phyloP scores from a whole-genome alignment of 2,113 vertebrate species.

The Etheostoma cragini region DNA sequence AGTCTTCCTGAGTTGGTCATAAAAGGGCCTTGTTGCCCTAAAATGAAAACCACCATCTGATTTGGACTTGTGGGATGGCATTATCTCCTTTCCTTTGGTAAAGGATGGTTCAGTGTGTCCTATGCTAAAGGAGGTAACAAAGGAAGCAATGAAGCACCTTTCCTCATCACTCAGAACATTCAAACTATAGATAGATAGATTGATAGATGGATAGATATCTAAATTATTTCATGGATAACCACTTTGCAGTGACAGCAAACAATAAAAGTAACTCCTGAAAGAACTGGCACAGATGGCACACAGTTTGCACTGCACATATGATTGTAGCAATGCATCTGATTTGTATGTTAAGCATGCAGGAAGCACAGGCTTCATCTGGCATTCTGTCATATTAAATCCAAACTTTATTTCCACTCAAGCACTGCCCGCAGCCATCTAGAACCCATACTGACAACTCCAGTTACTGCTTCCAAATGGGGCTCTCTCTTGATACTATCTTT shows the following conservation, averaged over 20 bases:
- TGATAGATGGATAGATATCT: no score
- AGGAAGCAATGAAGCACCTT: no score
- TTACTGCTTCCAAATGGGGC: not conserved
- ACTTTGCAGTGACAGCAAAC: constrained; percentile 5
- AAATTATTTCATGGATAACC: constrained; percentile 9
- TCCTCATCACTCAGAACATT: no score
- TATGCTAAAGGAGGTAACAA: no score
- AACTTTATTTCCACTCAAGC: constrained; percentile 26
- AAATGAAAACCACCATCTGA: no score
- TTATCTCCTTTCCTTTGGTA: no score
- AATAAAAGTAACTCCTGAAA: constrained; percentile 39
- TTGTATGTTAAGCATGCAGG: constrained; percentile 38
- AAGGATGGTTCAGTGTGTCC: no score
- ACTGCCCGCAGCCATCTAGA: constrained; percentile 19
- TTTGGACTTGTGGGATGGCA: no score
- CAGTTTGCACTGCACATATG: constrained; percentile 28
- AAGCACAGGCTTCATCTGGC: constrained; percentile 49
- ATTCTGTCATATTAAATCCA: constrained; percentile 41
- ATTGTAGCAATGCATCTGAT: constrained; percentile 57
- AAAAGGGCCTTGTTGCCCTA: no score
- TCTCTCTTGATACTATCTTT: not conserved
- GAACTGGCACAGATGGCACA: constrained; percentile 53
- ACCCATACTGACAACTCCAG: constrained; percentile 4
- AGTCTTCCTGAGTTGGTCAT: no score
- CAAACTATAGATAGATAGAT: no score